Evolutionary conservation across 2,888 invertebrate genomes (phyloP), one percentile per base, ranked within the genome.

Genomic region (Trachelus troglodyta): DNA sequence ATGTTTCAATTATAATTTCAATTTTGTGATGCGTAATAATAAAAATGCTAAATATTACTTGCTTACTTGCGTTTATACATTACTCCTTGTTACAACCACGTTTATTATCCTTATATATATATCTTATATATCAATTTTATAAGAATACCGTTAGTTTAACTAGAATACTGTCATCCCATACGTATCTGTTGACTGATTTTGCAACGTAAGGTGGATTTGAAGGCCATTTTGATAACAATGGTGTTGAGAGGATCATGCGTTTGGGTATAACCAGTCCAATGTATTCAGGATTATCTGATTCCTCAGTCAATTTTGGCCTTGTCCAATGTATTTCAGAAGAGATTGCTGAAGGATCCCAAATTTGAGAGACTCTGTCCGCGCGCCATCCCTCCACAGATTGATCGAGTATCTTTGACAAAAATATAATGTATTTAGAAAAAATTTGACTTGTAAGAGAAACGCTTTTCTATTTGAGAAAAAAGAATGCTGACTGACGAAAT

Each of bases 271-370:
- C 91, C 0, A 92, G 84, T 2, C 92, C 92, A 11, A 92, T 90
- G 75, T 91, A 92, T 80, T 90, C 91, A 73, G 88, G 90, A 86
- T 92, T 92, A 79, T 92, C 92, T 12, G 86, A 34, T 73, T 81
- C 75, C 69, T 78, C 83, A 71, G 73, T 85, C 56, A 84, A 81
- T 74, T 84, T 84, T 30, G 92, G 92, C 76, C 90, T 89, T 75
- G 87, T 87, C 92, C 92, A 92, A 82, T 92, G 90, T 82, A 88
- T 87, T 37, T 88, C 88, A 12, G 91, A 89, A 81, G 92, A 92
- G 34, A 92, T 85, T 35, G 88, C 89, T 34, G 87, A 84, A 11
- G 92, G 92, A 83, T 92, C 90, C 92, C 92, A 91, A 73, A 92
- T 83, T 23, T 90, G 83, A 68, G 92, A 91, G 12, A 83, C 82